Evolutionary conservation across 2,113 vertebrate genomes (phyloP).

Genomic region (Chroicocephalus ridibundus): DNA sequence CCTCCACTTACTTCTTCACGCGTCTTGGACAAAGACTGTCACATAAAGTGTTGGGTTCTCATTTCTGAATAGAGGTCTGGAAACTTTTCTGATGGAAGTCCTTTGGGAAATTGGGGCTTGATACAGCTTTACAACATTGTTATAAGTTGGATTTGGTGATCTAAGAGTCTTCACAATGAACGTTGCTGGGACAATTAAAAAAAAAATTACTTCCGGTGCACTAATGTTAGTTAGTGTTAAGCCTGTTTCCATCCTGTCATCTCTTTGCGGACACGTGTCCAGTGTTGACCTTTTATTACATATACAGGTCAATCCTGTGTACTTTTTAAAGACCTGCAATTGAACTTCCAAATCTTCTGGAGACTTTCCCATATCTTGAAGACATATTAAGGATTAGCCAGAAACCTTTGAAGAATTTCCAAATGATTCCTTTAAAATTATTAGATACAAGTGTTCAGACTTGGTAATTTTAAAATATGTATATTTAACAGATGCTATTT

Average conservation of each 20-base stretch:
- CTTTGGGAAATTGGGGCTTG: neutral
- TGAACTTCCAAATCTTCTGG: neutral
- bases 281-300: neutral
- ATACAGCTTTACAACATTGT: neutral
- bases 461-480: constrained; percentile 3
- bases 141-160: neutral
- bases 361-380: neutral
- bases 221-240: neutral
- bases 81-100: neutral
- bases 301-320: neutral
- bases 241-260: neutral
- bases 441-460: neutral
- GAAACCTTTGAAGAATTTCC: neutral
- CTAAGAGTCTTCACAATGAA: neutral
- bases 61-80: neutral
- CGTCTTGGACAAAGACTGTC: neutral
- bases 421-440: neutral
- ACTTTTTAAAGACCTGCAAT: neutral
- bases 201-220: neutral
- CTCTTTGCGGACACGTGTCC: neutral
- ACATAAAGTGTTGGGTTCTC: neutral
- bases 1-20: rapidly evolving
- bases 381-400: neutral
- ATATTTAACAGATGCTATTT: neutral
- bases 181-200: neutral